Evolutionary conservation across 2,797 vertebrate species (phyloP), one percentile per base, ranked within the genome.

Genomic region (Merluccius polli): DNA sequence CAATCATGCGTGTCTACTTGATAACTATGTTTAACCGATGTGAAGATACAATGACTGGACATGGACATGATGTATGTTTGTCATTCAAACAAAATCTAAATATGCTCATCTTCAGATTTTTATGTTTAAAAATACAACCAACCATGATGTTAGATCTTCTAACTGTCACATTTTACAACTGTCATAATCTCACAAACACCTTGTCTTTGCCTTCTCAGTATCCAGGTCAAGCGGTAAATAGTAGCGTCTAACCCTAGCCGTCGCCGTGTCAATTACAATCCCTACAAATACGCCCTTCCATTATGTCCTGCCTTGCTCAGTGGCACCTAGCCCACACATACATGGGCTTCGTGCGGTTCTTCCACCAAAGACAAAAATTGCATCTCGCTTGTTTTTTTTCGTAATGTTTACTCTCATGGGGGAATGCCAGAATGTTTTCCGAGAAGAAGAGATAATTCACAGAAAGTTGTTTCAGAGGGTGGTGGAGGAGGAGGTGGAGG

Each of bases 381-480:
- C 52, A 63, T 63, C n/a, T 63, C 6, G 18, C 48, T 52, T n/a
- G 4, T n/a, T 38, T 38, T 44, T 52, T 52, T n/a, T 52, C 5
- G 21, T 21, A 9, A 27, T 27, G 52, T 27, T 24, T 63, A 24
- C 52, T 63, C 9, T 63, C n/a, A 2, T 24, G 52, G 52, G n/a
- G n/a, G 0, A 15, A 63, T 7, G n/a, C 9, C 52, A 27, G n/a
- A 63, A 27, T 1, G n/a, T n/a, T 11, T 10, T 63, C 13, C n/a
- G n/a, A 27, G 52, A 16, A 18, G 30, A 8, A 48, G 13, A 15
- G 1, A 1, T 24, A 71, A 36, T 79, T 87, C 82, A 83, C 48
- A 75, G 38, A 67, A 82, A 80, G 72, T 69, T 21, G 15, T 10
- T 3, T 63, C 59, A 65, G n/a, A 65, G 15, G 59, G 24, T 12